Evolutionary conservation across 2,888 invertebrate genomes (phyloP), one percentile per base, ranked within the genome.

Genomic region (Asteroscopus sphinx): DNA sequence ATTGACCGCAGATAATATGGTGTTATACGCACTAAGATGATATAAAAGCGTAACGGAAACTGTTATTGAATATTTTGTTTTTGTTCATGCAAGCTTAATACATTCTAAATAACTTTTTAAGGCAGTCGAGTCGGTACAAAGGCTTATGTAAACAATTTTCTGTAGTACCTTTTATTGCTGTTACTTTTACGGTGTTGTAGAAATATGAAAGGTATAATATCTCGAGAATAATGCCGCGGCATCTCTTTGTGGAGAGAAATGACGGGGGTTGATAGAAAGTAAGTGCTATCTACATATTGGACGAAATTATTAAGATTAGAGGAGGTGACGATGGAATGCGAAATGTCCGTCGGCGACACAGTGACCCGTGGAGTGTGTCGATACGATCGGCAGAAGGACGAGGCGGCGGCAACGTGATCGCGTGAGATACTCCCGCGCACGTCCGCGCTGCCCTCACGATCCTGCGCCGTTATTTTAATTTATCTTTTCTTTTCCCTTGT

Each of bases 351-450:
- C 54, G 70, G 74, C 79, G 82, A 85, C 90, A 90, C 79, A 87
- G 85, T 89, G 88, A 89, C 89, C 89, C 76, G 73, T 40, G 15
- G 62, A 47, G 55, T 37, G 59, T n/a, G 37, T 37, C 74, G 83
- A 83, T 83, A 75, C 71, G 80, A 89, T 88, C 87, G 72, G 73
- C 57, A 83, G 82, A 79, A 82, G 82, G 83, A 81, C 82, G 74
- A 76, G 76, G 72, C 81, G 77, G 47, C 63, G 51, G 45, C 77
- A 76, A 72, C 63, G 74, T 73, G 91, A 89, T 90, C 87, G 91
- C 90, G 91, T 89, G 90, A 88, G 91, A 90, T 90, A 86, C 77
- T 75, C 71, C 66, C 77, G 81, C 75, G 82, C 90, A 89, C 89
- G 89, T 88, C 84, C 73, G 73, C 76, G 71, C 70, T 78, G 78